Conservation (phyloP, 1,140 invertebrate species). For the Drosophila erecta region DNA sequence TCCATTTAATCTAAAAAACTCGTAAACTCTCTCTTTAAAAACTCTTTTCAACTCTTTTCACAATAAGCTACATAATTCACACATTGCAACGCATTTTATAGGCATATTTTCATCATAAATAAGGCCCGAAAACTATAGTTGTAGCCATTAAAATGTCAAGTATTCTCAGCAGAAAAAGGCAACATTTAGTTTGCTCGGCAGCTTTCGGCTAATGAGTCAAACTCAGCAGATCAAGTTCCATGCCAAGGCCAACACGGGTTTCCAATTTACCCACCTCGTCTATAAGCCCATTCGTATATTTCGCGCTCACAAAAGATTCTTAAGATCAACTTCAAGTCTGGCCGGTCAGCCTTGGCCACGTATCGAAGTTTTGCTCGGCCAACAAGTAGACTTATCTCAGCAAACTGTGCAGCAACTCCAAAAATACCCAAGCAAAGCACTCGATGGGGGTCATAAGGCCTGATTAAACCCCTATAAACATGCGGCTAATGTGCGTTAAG, state of each 20-base stretch:
- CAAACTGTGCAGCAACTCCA: slow-evolving; percentile 22
- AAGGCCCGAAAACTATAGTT: too few relatives aligned
- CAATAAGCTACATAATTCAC: not conserved
- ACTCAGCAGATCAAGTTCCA: slow-evolving; percentile 33
- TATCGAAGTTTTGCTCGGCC: slow-evolving; percentile 12
- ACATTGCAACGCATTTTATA: not conserved
- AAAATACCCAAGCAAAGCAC: slow-evolving; percentile 41
- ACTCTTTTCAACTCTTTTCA: too few relatives aligned
- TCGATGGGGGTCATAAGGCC: slow-evolving; percentile 47
- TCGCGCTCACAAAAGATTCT: slow-evolving; percentile 45
- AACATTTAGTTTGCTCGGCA: slow-evolving; percentile 27
- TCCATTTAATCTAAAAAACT: not conserved
- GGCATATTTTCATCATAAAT: not conserved
- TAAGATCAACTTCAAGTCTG: slow-evolving; percentile 50
- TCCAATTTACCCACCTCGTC: not conserved
- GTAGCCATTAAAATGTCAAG: not conserved
- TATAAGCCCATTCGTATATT: slow-evolving; percentile 5
- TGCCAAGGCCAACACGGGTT: slow-evolving; percentile 36
- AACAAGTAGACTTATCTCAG: slow-evolving; percentile 10
- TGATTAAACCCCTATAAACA: slow-evolving; percentile 57
- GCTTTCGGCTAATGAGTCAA: slow-evolving; percentile 14
- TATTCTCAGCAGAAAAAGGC: not conserved
- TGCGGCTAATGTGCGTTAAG: slow-evolving; percentile 27
- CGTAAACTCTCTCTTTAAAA: too few relatives aligned
- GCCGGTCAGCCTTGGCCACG: slow-evolving; percentile 50